Evolutionary conservation across 2,113 vertebrate genomes (phyloP), one percentile per base, ranked within the genome.

Genomic region (Oncorhynchus masou): DNA sequence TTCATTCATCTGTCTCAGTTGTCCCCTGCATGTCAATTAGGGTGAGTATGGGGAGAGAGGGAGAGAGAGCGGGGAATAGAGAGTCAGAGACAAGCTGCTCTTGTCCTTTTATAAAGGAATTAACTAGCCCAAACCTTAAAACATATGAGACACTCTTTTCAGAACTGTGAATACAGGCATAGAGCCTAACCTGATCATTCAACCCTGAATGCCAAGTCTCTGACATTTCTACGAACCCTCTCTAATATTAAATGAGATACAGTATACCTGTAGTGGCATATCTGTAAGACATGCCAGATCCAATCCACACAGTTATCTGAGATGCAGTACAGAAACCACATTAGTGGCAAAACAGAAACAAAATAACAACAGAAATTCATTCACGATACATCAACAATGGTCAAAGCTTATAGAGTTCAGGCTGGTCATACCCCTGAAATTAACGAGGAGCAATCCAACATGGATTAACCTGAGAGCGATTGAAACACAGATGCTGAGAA

Each of bases 1-100:
- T 74, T 81, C 71, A 71, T 75, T 74, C 49, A 68, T 57, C 74
- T 73, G 57, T 19, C 59, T 73, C 71, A 78, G 83, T 81, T 69
- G 69, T 73, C 74, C 59, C 59, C 78, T 68, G 67, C 85, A 76
- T 78, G 68, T 16, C 3, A 39, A 20, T 25, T 62, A 29, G 27
- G 6, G 54, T n/a, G 45, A 68, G 8, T 11, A 31, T 48, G 60
- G 34, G 59, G 70, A 39, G 71, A 19, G 70, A 49, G 39, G 31
- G 29, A 25, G 51, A 74, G 49, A 73, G 19, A 13, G 59, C n/a
- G 66, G 19, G 51, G 19, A 2, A 60, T 20, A n/a, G 59, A 60
- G 59, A 60, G 59, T 15, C 15, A 60, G 59, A 60, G 59, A n/a
- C 49, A 51, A 51, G 15, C 13, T 51, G 11, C 49, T 51, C 49